Conservation (phyloP, 2,797 vertebrate species). For the Micropoecilia bifurca region DNA sequence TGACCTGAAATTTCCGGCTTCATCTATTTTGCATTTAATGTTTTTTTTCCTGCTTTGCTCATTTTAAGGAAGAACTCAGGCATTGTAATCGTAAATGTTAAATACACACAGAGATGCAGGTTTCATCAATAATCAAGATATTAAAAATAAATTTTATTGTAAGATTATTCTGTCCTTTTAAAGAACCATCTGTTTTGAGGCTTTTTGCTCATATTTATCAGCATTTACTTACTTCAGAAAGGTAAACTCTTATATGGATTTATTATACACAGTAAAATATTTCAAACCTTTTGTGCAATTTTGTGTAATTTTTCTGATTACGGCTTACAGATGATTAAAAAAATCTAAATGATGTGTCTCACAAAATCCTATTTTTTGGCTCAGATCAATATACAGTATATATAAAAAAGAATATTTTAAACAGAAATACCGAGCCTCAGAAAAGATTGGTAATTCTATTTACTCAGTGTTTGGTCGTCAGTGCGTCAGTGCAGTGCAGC, state of each 20-base stretch:
- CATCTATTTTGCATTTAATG: background rate
- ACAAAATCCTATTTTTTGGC: background rate
- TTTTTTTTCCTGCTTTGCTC: background rate
- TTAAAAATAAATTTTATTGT: background rate
- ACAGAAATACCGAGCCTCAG: background rate
- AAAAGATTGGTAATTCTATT: background rate
- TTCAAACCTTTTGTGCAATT: background rate
- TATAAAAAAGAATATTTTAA: background rate
- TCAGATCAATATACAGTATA: background rate
- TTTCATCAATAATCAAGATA: background rate
- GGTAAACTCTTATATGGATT: background rate
- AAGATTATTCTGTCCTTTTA: background rate
- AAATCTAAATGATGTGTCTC: background rate
- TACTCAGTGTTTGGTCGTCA: background rate
- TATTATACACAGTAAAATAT: background rate
- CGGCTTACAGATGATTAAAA: background rate
- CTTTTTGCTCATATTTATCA: background rate
- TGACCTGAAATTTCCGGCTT: conserved; percentile 24
- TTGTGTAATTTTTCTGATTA: background rate
- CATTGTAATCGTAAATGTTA: background rate
- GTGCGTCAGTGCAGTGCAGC: too few species aligned
- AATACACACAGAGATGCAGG: background rate
- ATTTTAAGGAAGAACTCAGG: background rate
- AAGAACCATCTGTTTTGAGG: background rate
- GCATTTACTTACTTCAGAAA: background rate